Conservation (phyloP, 1,140 invertebrate species). For the Lordiphosa mommai region DNA sequence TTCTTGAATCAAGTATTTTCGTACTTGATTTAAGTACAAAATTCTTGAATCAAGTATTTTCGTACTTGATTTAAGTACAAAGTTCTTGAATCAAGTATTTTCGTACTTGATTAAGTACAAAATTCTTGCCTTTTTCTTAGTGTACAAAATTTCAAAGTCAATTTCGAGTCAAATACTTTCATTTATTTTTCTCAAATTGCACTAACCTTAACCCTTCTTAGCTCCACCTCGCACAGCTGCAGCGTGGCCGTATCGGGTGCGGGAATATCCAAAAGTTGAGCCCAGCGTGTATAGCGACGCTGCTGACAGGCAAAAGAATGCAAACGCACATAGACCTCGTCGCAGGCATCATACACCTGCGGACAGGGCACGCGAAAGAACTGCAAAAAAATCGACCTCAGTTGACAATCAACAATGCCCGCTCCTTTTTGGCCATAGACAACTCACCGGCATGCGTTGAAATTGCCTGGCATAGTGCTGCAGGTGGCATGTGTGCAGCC, state of each 20-base stretch:
- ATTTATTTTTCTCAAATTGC: too few relatives aligned
- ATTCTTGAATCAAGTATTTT: too few relatives aligned
- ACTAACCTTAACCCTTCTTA: conserved; percentile 87
- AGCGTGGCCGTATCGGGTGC: conserved; percentile 88
- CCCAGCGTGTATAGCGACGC: conserved; percentile 83
- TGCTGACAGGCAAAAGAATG: conserved; percentile 84
- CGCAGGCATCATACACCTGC: conserved; percentile 85
- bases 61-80: too few relatives aligned
- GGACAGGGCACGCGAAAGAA: conserved; percentile 84
- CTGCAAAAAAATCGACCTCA: conserved; percentile 71
- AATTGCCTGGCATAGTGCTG: conserved; percentile 86
- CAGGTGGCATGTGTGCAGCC: conserved; percentile 88
- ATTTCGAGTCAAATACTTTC: too few relatives aligned
- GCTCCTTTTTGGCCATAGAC: neutral
- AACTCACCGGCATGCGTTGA: conserved; percentile 81
- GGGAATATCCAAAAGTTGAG: conserved; percentile 88
- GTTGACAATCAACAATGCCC: neutral
- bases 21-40: too few relatives aligned
- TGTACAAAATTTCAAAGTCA: too few relatives aligned
- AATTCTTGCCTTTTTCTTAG: too few relatives aligned
- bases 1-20: too few relatives aligned
- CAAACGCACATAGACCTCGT: conserved; percentile 84
- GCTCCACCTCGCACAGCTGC: conserved; percentile 81
- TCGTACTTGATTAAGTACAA: too few relatives aligned
- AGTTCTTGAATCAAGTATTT: too few relatives aligned